Evolutionary conservation across 2,888 invertebrate genomes (phyloP).

Genomic region (Eledone cirrhosa): DNA sequence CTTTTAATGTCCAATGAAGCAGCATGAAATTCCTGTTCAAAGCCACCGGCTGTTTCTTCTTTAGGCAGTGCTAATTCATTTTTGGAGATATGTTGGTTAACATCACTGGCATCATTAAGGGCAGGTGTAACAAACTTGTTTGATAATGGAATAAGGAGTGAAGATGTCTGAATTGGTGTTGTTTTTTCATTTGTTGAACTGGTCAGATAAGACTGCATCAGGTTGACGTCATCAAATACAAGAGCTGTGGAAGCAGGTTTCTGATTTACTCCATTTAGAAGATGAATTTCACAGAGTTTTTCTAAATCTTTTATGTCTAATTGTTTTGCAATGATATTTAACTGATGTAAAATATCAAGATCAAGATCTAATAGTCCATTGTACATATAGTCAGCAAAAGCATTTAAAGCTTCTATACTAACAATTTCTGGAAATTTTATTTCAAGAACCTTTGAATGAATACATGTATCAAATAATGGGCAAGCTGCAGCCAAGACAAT

Average conservation of each 20-base stretch:
- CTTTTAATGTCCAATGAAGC: too few species aligned
- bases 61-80: too few species aligned
- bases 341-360: slow-evolving; percentile 6
- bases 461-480: not conserved
- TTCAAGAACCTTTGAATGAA: not conserved
- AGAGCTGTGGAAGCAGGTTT: not conserved
- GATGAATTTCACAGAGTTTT: slow-evolving; percentile 7
- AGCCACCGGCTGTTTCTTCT: not conserved
- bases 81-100: too few species aligned
- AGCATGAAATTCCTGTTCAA: too few species aligned
- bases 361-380: not conserved
- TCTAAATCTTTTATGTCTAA: not conserved
- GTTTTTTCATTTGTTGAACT: too few species aligned
- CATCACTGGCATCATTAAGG: too few species aligned
- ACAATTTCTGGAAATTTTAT: slow-evolving; percentile 12
- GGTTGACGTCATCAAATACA: too few species aligned
- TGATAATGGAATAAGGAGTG: too few species aligned
- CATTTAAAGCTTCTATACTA: not conserved
- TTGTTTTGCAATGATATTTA: slow-evolving; percentile 11
- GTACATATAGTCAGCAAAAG: slow-evolving; percentile 24
- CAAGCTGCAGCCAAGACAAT: not conserved
- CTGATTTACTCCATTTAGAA: not conserved
- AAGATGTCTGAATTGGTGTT: too few species aligned
- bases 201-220: too few species aligned
- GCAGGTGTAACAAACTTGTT: too few species aligned